A percentile compares a stretch with the other conserved stretches of the same genome.
phyloP scores from a whole-genome alignment of 2,888 invertebrate genomes.

The Encarsia formosa region DNA sequence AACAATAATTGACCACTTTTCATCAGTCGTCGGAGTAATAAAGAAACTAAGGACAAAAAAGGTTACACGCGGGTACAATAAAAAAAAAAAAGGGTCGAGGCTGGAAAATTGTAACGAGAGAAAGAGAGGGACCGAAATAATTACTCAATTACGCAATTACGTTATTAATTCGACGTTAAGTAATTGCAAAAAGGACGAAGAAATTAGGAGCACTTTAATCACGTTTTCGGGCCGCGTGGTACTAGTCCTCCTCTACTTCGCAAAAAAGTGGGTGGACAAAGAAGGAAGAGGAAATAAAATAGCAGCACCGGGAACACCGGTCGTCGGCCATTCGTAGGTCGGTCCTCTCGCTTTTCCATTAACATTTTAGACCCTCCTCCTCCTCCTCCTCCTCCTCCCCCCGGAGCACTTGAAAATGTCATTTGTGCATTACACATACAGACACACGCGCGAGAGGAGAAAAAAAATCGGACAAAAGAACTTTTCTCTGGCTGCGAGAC shows the following conservation, averaged over 20 bases:
- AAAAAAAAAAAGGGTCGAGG: not conserved
- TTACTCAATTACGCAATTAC: constrained; percentile 26
- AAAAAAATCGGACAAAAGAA: constrained; percentile 7
- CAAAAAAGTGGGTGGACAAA: too few relatives aligned
- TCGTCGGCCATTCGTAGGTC: not conserved
- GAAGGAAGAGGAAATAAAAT: too few relatives aligned
- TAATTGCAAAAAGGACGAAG: constrained; percentile 24
- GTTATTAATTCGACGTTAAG: constrained; percentile 28
- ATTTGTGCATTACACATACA: constrained; percentile 6
- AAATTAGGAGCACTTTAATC: constrained; percentile 28
- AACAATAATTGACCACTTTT: constrained; percentile 19
- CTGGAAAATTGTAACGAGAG: not conserved
- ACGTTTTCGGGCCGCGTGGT: constrained; percentile 13
- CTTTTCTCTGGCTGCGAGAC: constrained; percentile 3
- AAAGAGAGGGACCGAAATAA: constrained; percentile 15
- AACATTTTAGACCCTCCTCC: constrained; percentile 19
- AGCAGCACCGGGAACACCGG: too few relatives aligned
- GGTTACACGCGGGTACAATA: not conserved
- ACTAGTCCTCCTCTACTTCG: too few relatives aligned
- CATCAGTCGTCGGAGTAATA: constrained; percentile 2
- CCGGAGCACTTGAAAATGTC: constrained; percentile 19
- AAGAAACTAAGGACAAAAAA: not conserved
- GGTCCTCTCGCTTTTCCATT: constrained; percentile 20
- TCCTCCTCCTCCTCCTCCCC: not conserved
- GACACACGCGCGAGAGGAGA: not conserved